A percentile compares a stretch with the other conserved stretches of the same genome.
Conservation (phyloP, 2,888 invertebrate genomes). For the Eupithecia insigniata region DNA sequence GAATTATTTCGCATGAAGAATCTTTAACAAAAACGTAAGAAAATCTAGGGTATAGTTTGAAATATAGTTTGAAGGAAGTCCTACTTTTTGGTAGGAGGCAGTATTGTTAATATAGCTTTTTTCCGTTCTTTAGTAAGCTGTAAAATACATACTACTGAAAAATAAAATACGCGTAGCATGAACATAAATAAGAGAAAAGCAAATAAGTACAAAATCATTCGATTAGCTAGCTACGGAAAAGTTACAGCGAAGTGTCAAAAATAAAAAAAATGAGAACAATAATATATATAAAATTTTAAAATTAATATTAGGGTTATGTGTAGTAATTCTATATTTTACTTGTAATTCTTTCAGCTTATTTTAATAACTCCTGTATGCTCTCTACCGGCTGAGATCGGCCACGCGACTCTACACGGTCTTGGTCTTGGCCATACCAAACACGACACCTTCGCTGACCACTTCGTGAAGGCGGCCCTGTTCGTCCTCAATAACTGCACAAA, state of each 20-base stretch:
- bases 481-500: slow-evolving; percentile 44
- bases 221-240: too few relatives aligned
- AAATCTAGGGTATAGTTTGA: not conserved
- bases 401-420: slow-evolving; percentile 65
- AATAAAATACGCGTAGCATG: not conserved
- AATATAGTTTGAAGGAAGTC: too few relatives aligned
- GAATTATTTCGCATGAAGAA: slow-evolving; percentile 26
- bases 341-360: slow-evolving; percentile 55
- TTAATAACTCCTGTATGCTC: slow-evolving; percentile 70
- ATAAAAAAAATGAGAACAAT: too few relatives aligned
- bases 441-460: slow-evolving; percentile 25
- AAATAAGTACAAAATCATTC: too few relatives aligned
- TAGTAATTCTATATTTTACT: too few relatives aligned
- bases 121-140: not conserved
- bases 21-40: slow-evolving; percentile 7
- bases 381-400: slow-evolving; percentile 63
- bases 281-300: too few relatives aligned
- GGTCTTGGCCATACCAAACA: slow-evolving; percentile 57
- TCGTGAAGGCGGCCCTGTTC: slow-evolving; percentile 41
- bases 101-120: not conserved
- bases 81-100: too few relatives aligned
- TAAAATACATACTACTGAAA: not conserved
- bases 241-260: too few relatives aligned
- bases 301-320: too few relatives aligned
- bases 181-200: not conserved